A percentile compares a stretch with the other conserved stretches of the same genome.
phyloP scores from a whole-genome alignment of 2,888 invertebrate genomes.

The Sinelater perroti region DNA sequence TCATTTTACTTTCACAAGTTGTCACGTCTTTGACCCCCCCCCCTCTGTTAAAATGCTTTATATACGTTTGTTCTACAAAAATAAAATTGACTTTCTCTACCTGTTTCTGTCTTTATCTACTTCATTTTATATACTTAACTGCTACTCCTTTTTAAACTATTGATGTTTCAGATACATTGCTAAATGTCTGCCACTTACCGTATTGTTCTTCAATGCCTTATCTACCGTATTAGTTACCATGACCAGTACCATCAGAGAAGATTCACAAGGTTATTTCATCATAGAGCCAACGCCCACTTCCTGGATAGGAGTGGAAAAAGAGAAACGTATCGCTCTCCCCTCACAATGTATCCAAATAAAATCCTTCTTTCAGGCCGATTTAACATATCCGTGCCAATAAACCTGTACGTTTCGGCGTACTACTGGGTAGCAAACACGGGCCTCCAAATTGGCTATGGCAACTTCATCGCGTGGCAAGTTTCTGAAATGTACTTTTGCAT shows the following conservation, averaged over 20 bases:
- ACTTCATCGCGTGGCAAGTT: conserved; percentile 31
- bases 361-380: conserved; percentile 18
- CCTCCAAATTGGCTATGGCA: conserved; percentile 35
- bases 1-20: not conserved
- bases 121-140: not conserved
- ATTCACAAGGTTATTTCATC: not conserved
- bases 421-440: conserved; percentile 36
- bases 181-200: conserved; percentile 32
- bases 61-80: not conserved
- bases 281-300: not conserved
- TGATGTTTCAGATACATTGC: conserved; percentile 26
- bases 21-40: not conserved
- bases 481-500: conserved; percentile 39
- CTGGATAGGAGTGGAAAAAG: conserved; percentile 5
- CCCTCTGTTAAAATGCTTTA: not conserved
- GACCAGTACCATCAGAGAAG: conserved; percentile 4
- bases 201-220: conserved; percentile 33
- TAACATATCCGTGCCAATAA: conserved; percentile 24
- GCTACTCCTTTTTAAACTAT: not conserved
- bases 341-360: not conserved
- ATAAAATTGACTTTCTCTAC: not conserved
- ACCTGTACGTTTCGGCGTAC: conserved; percentile 37
- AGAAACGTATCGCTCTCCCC: not conserved
- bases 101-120: not conserved
- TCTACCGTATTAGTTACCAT: conserved; percentile 24